Evolutionary conservation across 2,888 invertebrate genomes (phyloP), one percentile per base, ranked within the genome.

Genomic region (Sinelater perroti): DNA sequence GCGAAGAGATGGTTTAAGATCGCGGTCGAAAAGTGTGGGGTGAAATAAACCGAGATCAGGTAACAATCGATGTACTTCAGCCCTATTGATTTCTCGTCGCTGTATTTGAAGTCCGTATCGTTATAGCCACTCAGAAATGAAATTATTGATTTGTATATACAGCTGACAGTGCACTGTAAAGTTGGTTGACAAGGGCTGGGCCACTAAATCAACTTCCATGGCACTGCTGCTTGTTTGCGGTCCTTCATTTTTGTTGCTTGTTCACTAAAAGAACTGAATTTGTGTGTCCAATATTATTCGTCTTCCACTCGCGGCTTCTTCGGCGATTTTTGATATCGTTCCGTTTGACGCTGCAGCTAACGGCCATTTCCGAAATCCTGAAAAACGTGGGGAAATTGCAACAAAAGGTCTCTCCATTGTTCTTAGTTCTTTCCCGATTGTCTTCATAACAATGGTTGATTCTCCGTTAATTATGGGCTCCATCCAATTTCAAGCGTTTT

Each of bases 141-240:
- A 45, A 42, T 30, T 53, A 53, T 44, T 45, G 52, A 53, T 53
- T 36, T 53, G 42, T 53, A 44, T 44, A 45, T 53, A 44, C 35
- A 44, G 40, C 51, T 51, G 45, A 53, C 53, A 35, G 44, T 53
- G 53, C 45, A 53, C 45, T 53, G 53, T 47, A 47, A 47, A 47
- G 47, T 44, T 35, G 26, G 35, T 42, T 53, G 53, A 53, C 26
- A 53, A 44, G 53, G 53, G 45, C 53, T 30, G 35, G 53, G 28
- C 45, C 35, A 35, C 45, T 14, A 53, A 52, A 31, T 17, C 26
- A 53, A 44, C 44, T 26, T 21, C 47, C 24, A 35, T 33, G 35
- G 24, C 17, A 13, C 45, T 16, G 44, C 24, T 30, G 30, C 51
- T 51, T 53, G 53, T 53, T 53, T 53, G 33, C 44, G 16, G 44